Evolutionary conservation across 2,888 invertebrate genomes (phyloP).

Genomic region (Hipparchia sbordonii): DNA sequence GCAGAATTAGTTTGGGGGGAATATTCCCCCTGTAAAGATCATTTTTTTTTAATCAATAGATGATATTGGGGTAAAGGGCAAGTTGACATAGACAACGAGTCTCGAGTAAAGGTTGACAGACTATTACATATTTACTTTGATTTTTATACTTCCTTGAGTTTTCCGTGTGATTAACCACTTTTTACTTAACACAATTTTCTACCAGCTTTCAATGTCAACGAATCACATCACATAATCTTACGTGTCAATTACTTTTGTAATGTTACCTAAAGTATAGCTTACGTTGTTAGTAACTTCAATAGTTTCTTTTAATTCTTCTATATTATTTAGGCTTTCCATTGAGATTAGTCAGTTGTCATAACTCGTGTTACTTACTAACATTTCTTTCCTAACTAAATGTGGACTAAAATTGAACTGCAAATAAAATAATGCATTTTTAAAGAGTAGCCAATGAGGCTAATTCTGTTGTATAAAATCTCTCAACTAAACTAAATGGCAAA

Average conservation of each 20-base stretch:
- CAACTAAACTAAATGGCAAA: no score
- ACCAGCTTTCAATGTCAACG: conserved; percentile 37
- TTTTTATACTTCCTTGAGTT: conserved; percentile 34
- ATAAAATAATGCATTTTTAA: no score
- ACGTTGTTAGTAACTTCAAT: conserved; percentile 18
- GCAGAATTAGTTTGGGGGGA: no score
- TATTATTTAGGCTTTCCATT: neutral
- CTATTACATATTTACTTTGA: neutral
- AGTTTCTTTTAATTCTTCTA: neutral
- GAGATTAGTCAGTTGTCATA: neutral
- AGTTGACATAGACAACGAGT: neutral
- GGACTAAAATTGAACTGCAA: no score
- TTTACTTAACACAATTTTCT: conserved; percentile 31
- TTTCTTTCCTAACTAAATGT: neutral
- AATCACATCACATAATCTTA: conserved; percentile 31
- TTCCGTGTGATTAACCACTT: conserved; percentile 36
- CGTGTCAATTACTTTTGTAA: conserved; percentile 13
- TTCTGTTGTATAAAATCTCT: no score
- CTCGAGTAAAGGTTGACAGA: neutral
- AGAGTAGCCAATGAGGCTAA: no score
- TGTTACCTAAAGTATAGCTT: conserved; percentile 29
- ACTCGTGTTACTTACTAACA: neutral
- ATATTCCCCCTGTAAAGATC: no score
- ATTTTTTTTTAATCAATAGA: neutral
- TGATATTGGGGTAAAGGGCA: no score